Base-by-base conservation (phyloP, 1,140 invertebrate species). In the Parasteatoda tepidariorum region DNA sequence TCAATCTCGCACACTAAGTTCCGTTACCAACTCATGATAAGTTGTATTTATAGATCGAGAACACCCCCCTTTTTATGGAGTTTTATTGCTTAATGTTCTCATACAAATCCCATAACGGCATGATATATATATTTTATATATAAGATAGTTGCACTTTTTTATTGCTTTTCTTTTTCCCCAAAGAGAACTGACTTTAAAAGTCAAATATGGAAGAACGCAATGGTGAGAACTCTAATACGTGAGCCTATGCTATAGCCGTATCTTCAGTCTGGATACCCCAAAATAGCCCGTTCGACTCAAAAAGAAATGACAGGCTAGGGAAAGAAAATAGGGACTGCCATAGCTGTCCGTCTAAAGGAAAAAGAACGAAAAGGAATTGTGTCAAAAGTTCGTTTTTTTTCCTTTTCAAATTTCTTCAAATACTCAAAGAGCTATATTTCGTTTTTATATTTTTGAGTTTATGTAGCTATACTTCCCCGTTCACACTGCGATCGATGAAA, bases 51-150 rank as follows among this genome's bases (percentile, higher is more conserved):
- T 13, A 48, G 38, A n/a, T n/a, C n/a, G n/a, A n/a, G n/a, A n/a
- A n/a, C n/a, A n/a, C n/a, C n/a, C 31, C 22, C 26, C 22, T 28
- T 33, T 74, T 74, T 74, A 74, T 61, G 31, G 28, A n/a, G 55
- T 74, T 74, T 74, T 74, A 74, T 74, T 38, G 55, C 71, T 38
- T 9, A 61, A 24, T 26, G 28, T 3, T 31, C 3, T 38, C 33
- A 61, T 31, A 61, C 71, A 34, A 61, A 74, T 61, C 57, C 71
- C 38, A 57, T 61, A 76, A 76, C 34, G 54, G 68, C 48, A 30
- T 30, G 26, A 71, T 71, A 57, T n/a, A n/a, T n/a, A n/a, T 71
- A 71, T 71, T 71, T 71, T 71, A 71, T 71, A 71, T 57, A 41
- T 71, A 9, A 7, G 41, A 18, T 30, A 18, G 48, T 30, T 28